Base-by-base conservation (phyloP, 2,797 vertebrate species). In the Epinephelus coioides region DNA sequence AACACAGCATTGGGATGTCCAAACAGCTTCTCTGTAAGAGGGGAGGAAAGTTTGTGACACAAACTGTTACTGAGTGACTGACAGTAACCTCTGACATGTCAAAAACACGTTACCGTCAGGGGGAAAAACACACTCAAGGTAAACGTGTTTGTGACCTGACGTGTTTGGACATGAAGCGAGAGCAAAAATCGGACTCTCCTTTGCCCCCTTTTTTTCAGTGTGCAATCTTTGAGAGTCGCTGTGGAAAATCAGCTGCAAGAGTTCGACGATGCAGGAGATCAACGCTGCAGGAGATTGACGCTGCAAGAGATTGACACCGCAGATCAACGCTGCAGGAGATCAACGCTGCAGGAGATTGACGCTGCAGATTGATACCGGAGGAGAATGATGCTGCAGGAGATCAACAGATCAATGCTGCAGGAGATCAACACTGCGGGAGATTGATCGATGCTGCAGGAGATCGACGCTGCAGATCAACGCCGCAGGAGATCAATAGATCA, bases 141-240 rank as follows among this genome's bases (percentile, higher is more conserved):
- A 1, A 81, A 56, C 64, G 21, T 40, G 74, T 68, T 65, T 76
- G 60, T 85, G 90, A 76, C 71, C 76, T n/a, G 78, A 73, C 61
- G 17, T 54, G 71, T 81, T 79, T 76, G 72, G 55, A 81, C 78
- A 76, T 69, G 38, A 73, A 66, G 30, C 54, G 49, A 34, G 61
- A 65, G 53, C 40, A 51, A 59, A 34, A 19, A 34, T 12, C 6
- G 12, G 55, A 72, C 68, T 81, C 53, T 63, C 57, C 40, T 73
- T 55, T 44, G n/a, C 50, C 54, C 64, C 53, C 1, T 51, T 54
- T 25, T 65, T 11, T 68, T 47, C 34, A 47, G 55, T 57, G 69
- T 78, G 73, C 70, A 69, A 68, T 65, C 55, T 53, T 44, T 65
- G 47, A 78, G 62, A 68, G 67, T 64, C 7, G 5, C 69, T 73